Conservation (phyloP, 2,888 invertebrate species). For the Eilema griseolum region DNA sequence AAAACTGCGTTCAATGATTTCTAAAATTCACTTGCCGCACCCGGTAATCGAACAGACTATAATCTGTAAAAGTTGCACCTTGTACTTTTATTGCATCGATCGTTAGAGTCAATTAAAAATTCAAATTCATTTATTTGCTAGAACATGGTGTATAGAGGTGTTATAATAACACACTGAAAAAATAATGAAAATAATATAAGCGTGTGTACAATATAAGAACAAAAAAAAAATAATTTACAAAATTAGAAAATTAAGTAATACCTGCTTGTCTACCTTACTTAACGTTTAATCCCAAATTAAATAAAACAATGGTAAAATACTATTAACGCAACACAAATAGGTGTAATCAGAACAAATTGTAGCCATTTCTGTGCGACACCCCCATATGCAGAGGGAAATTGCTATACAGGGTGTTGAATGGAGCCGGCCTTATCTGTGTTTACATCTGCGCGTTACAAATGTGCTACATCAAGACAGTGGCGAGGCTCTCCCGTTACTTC, state of each 20-base stretch:
- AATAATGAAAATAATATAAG: too few species aligned
- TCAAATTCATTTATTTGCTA: too few species aligned
- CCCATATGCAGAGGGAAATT: slow-evolving; percentile 62
- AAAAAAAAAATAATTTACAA: background rate
- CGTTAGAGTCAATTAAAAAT: too few species aligned
- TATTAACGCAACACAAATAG: slow-evolving; percentile 37
- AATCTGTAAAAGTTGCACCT: too few species aligned
- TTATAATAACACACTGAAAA: too few species aligned
- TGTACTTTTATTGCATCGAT: too few species aligned
- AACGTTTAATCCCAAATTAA: slow-evolving; percentile 7
- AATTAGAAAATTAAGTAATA: background rate
- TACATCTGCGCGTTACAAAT: slow-evolving; percentile 84
- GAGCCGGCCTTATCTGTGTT: slow-evolving; percentile 71
- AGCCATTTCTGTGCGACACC: slow-evolving; percentile 53
- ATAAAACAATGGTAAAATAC: slow-evolving; percentile 31
- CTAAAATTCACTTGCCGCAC: too few species aligned
- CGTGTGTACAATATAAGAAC: background rate
- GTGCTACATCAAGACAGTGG: slow-evolving; percentile 80
- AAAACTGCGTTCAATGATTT: too few species aligned
- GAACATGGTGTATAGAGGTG: too few species aligned
- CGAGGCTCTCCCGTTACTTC: slow-evolving; percentile 73
- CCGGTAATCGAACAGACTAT: too few species aligned
- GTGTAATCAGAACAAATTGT: slow-evolving; percentile 56
- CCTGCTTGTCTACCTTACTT: background rate
- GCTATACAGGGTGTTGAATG: slow-evolving; percentile 71